These are phyloP conservation scores for Leucophora obtusa DNA, from an alignment of 2,888 invertebrate species.

Conservation along the genomic window DNA sequence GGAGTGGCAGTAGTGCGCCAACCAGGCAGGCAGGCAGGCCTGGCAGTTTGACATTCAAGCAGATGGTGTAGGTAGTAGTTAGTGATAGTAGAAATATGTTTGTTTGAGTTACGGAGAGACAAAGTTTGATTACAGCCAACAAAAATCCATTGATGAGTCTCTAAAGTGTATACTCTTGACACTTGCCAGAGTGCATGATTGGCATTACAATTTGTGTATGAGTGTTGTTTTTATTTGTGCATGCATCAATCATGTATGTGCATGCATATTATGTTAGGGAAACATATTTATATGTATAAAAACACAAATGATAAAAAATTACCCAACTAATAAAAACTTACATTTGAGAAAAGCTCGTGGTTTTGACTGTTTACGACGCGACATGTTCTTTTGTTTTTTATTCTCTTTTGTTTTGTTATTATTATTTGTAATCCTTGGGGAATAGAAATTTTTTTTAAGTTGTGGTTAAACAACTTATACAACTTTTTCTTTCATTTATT, in stretches of 20 bases:
- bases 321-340: constrained; percentile 77
- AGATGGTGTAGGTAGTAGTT: constrained; percentile 44
- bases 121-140: constrained; percentile 64
- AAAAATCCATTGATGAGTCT: constrained; percentile 63
- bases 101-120: constrained; percentile 42
- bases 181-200: constrained; percentile 65
- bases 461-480: constrained; percentile 14
- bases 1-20: not conserved
- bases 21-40: not conserved
- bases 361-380: constrained; percentile 85
- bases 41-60: constrained; percentile 33
- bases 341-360: constrained; percentile 84
- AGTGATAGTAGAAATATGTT: not conserved
- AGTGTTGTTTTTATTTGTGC: constrained; percentile 25
- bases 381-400: constrained; percentile 78
- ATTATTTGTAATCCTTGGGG: constrained; percentile 41
- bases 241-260: constrained; percentile 53
- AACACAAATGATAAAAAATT: constrained; percentile 16
- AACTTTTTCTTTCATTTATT: constrained; percentile 12
- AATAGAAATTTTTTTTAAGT: constrained; percentile 22
- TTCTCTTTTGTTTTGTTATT: constrained; percentile 25
- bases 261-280: constrained; percentile 13
- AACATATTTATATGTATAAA: not conserved
- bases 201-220: constrained; percentile 63
- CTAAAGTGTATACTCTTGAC: constrained; percentile 64